A percentile compares a stretch with the other conserved stretches of the same genome.
Evolutionary conservation across 2,888 invertebrate species (phyloP).

Genomic region (Notocelia uddmanniana): DNA sequence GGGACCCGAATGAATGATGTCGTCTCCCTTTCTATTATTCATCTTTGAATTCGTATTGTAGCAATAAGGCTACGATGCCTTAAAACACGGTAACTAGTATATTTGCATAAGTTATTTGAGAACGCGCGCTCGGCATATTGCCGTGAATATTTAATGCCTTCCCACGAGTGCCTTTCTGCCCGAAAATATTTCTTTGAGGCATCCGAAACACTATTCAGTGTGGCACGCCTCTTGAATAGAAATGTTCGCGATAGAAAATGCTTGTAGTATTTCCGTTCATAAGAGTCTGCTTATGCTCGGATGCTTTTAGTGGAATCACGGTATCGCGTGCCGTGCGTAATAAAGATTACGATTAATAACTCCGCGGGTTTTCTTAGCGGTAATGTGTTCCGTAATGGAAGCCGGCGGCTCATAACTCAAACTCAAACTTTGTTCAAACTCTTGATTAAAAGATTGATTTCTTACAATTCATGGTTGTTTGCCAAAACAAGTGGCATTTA

Average conservation of each 20-base stretch:
- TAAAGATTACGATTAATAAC: conserved; percentile 61
- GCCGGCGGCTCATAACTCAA: conserved; percentile 61
- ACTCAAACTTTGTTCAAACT: conserved; percentile 44
- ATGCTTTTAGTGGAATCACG: conserved; percentile 80
- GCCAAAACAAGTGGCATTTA: conserved; percentile 4
- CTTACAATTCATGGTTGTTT: conserved; percentile 16
- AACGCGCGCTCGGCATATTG: conserved; percentile 66
- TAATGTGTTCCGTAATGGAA: conserved; percentile 60
- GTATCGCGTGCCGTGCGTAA: conserved; percentile 72
- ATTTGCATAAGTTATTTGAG: conserved; percentile 73
- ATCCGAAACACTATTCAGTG: conserved; percentile 69
- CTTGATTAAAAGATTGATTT: conserved; percentile 38
- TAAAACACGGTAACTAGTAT: conserved; percentile 63
- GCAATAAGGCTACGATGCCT: conserved; percentile 58
- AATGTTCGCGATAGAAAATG: conserved; percentile 63
- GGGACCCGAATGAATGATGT: conserved; percentile 57
- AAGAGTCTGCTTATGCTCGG: conserved; percentile 61
- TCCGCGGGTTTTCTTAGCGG: conserved; percentile 63
- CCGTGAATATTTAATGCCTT: conserved; percentile 70
- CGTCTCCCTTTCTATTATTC: conserved; percentile 54
- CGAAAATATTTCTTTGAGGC: conserved; percentile 71
- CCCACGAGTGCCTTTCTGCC: conserved; percentile 55
- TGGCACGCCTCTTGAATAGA: conserved; percentile 69
- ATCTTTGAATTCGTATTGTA: conserved; percentile 52
- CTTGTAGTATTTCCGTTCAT: conserved; percentile 57